Evolutionary conservation across 2,888 invertebrate genomes (phyloP).

Genomic region (Synergus japonicus): DNA sequence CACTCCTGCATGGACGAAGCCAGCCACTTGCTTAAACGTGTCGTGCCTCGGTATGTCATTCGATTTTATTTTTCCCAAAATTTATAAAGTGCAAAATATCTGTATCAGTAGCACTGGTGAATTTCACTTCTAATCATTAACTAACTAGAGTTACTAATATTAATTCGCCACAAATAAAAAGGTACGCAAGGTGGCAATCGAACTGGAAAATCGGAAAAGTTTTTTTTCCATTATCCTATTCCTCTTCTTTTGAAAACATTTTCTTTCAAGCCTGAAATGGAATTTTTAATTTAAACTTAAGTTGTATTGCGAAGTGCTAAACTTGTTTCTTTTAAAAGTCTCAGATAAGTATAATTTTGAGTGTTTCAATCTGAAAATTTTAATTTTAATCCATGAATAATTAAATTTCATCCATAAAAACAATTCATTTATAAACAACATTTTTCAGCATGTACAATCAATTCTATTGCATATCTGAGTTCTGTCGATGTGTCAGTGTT

Average conservation of each 20-base stretch:
- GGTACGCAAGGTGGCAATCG: too few species aligned
- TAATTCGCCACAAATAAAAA: neutral
- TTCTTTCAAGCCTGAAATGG: too few species aligned
- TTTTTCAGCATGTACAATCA: constrained; percentile 52
- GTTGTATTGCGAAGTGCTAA: too few species aligned
- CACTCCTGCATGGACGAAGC: constrained; percentile 76
- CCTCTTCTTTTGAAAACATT: too few species aligned
- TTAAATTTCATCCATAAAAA: neutral
- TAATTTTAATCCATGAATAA: neutral
- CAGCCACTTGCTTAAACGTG: constrained; percentile 76
- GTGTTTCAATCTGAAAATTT: neutral
- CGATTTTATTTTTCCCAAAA: constrained; percentile 24
- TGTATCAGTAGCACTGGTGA: constrained; percentile 31
- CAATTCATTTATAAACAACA: neutral
- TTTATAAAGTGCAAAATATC: constrained; percentile 41
- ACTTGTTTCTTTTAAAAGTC: too few species aligned
- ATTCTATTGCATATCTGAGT: constrained; percentile 58
- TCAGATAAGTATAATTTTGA: too few species aligned
- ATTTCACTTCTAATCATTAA: neutral
- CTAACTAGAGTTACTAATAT: constrained; percentile 22
- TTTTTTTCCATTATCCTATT: too few species aligned
- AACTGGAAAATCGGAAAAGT: too few species aligned
- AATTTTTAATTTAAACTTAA: too few species aligned
- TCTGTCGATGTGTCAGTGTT: constrained; percentile 58
- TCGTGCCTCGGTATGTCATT: constrained; percentile 73